Conservation (phyloP, 30 jellyfish, hydroid and myxozoan species). For the Cassiopea xamachana region DNA sequence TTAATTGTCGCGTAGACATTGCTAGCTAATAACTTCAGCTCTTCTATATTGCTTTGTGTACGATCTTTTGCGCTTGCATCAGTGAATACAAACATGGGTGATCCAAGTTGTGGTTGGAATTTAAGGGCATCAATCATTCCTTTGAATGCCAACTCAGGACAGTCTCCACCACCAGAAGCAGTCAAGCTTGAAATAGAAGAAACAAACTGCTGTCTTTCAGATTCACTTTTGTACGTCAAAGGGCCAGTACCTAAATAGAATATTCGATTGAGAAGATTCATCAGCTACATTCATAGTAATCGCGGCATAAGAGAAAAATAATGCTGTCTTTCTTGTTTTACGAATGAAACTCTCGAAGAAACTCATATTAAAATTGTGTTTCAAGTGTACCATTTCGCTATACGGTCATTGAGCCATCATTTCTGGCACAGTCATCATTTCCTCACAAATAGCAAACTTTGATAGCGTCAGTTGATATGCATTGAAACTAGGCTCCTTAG, state of each 20-base stretch:
- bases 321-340: too few species aligned
- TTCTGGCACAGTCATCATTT: too few species aligned
- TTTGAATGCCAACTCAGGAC: conserved; percentile 89
- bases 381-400: too few species aligned
- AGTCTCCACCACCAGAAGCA: conserved; percentile 89
- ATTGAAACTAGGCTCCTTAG: too few species aligned
- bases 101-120: conserved; percentile 75
- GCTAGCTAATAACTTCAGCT: conserved; percentile 24
- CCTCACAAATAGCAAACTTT: too few species aligned
- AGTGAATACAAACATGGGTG: conserved; percentile 98
- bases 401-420: too few species aligned
- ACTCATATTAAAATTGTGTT: too few species aligned
- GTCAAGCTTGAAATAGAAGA: conserved; percentile 49
- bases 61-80: conserved; percentile 93
- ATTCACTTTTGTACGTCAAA: conserved; percentile 46
- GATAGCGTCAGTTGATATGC: too few species aligned
- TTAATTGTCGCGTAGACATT: conserved; percentile 20
- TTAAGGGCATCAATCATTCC: conserved; percentile 89
- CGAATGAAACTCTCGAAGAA: too few species aligned
- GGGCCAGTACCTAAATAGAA: conserved; percentile 76
- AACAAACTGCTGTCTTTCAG: conserved; percentile 48
- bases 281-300: too few species aligned
- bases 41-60: conserved; percentile 37
- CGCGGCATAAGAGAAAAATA: too few species aligned
- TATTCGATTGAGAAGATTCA: background rate